Evolutionary conservation across 2,888 invertebrate species (phyloP).

Genomic region (Scaeva pyrastri): DNA sequence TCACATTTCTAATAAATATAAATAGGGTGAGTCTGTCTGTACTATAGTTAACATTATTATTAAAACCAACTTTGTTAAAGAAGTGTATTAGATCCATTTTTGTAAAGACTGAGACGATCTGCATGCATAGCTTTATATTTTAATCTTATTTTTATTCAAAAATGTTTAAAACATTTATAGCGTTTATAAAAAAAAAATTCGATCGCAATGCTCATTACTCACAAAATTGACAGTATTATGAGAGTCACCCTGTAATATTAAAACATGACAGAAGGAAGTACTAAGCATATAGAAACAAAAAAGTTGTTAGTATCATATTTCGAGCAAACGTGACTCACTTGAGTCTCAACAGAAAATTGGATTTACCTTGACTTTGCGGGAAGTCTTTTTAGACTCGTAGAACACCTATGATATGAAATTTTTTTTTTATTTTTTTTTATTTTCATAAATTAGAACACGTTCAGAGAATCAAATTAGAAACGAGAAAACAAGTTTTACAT

Average conservation of each 20-base stretch:
- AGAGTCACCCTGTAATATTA: background rate
- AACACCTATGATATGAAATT: background rate
- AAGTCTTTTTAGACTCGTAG: constrained; percentile 7
- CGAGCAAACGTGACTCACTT: constrained; percentile 48
- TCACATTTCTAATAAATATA: no score
- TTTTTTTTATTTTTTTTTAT: background rate
- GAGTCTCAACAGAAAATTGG: constrained; percentile 31
- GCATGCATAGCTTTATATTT: no score
- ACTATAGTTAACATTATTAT: no score
- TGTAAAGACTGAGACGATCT: no score
- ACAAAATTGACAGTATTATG: no score
- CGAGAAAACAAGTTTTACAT: background rate
- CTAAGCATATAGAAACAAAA: background rate
- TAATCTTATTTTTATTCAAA: no score
- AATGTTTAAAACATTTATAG: no score
- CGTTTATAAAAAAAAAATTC: no score
- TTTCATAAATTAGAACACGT: constrained; percentile 40
- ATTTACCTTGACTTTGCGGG: constrained; percentile 58
- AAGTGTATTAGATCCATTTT: no score
- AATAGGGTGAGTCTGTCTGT: no score
- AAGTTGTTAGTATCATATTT: constrained; percentile 13
- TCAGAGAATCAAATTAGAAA: constrained; percentile 29
- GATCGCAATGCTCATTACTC: no score
- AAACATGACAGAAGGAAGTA: constrained; percentile 14
- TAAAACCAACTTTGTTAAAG: no score